Evolutionary conservation across 37 sponge, comb jelly and placozoan genomes (phyloP).

Genomic region (Oopsacas minuta): DNA sequence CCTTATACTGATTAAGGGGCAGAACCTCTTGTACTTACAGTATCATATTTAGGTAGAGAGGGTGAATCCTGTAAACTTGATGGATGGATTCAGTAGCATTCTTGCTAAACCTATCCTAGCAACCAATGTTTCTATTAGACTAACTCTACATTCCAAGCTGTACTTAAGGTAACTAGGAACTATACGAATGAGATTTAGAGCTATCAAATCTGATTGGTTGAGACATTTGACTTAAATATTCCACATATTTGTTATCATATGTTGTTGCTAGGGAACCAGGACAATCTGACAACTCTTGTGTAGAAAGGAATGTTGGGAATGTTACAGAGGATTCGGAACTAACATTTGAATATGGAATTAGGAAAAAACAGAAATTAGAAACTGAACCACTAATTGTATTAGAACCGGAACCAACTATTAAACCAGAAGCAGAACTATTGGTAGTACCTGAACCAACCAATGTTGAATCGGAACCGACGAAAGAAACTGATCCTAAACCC

Average conservation of each 20-base stretch:
- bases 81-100: constrained; percentile 54
- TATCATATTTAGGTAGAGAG: constrained; percentile 46
- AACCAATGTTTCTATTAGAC: constrained; percentile 52
- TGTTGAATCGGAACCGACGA: background rate
- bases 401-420: background rate
- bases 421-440: background rate
- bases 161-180: constrained; percentile 15
- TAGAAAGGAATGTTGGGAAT: constrained; percentile 56
- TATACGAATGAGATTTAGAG: background rate
- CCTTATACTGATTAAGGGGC: no score
- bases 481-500: background rate
- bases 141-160: constrained; percentile 42
- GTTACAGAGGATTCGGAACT: constrained; percentile 70
- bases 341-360: constrained; percentile 69
- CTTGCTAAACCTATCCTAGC: constrained; percentile 69
- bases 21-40: no score
- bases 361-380: constrained; percentile 18
- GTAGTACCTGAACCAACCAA: background rate
- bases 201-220: background rate
- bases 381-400: background rate
- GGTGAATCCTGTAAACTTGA: constrained; percentile 64
- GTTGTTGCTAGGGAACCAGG: constrained; percentile 7
- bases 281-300: background rate
- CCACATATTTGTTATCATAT: background rate
- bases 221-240: background rate